These are phyloP conservation scores for Chionoecetes opilio DNA, from an alignment of 1,140 invertebrate species.

Conservation along the genomic window DNA sequence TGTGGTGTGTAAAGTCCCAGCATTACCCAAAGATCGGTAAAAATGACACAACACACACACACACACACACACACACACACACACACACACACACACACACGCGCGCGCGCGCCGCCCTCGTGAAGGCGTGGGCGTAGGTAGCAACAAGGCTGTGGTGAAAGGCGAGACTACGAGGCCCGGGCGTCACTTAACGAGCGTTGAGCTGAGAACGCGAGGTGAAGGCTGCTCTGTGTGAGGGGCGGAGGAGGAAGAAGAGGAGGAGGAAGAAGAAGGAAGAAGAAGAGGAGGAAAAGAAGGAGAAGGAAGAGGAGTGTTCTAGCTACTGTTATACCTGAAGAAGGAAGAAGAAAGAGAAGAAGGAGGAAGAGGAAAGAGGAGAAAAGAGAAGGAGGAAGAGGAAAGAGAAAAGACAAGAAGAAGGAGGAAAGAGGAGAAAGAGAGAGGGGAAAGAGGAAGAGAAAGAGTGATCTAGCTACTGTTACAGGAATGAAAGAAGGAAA, in stretches of 20 bases:
- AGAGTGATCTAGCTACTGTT: too few relatives aligned
- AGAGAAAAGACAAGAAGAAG: neutral
- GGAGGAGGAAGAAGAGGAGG: neutral
- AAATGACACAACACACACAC: too few relatives aligned
- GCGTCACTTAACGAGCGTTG: too few relatives aligned
- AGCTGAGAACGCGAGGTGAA: too few relatives aligned
- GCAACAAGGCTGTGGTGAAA: neutral
- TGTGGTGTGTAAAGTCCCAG: too few relatives aligned
- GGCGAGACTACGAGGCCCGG: too few relatives aligned
- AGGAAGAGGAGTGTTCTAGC: neutral
- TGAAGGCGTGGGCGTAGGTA: neutral
- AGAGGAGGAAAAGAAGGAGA: neutral
- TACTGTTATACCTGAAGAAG: too few relatives aligned
- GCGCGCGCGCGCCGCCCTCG: too few relatives aligned
- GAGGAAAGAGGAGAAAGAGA: neutral
- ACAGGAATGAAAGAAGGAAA: neutral
- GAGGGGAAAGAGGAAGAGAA: neutral
- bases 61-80: too few relatives aligned
- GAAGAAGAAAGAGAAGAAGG: neutral
- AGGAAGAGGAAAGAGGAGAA: neutral
- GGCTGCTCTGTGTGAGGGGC: neutral
- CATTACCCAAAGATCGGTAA: too few relatives aligned
- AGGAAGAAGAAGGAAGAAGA: neutral
- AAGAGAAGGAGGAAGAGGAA: neutral
- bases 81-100: slow-evolving; percentile 18